phyloP scores from a whole-genome alignment of 2,888 invertebrate species.

The Nineta flava region DNA sequence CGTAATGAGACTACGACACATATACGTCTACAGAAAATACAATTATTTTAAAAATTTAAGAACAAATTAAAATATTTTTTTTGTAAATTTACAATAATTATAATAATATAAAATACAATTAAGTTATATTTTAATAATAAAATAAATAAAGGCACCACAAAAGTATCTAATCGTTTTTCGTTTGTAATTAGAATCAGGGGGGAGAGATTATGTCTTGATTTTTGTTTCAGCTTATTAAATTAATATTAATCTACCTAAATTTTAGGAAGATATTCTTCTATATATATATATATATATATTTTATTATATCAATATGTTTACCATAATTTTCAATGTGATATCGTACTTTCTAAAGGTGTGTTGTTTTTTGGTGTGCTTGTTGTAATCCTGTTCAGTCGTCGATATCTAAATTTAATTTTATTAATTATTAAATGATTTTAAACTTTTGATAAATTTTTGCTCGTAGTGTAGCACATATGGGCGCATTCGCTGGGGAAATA shows the following conservation, averaged over 20 bases:
- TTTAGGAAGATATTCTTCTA: not conserved
- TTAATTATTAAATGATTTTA: too few relatives aligned
- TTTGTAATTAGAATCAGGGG: not conserved
- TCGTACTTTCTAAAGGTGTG: not conserved
- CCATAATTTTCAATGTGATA: not conserved
- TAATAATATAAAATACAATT: not conserved
- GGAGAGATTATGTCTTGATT: too few relatives aligned
- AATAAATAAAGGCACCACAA: conserved; percentile 1
- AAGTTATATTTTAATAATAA: not conserved
- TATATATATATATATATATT: not conserved
- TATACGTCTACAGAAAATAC: too few relatives aligned
- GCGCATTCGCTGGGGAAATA: too few relatives aligned
- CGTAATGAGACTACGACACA: too few relatives aligned
- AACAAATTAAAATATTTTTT: conserved; percentile 4
- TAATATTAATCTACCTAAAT: not conserved
- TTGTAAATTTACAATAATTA: too few relatives aligned
- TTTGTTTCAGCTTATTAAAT: too few relatives aligned
- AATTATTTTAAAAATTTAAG: not conserved
- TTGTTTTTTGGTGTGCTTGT: not conserved
- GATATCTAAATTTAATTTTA: not conserved
- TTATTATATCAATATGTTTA: too few relatives aligned
- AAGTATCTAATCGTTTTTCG: not conserved
- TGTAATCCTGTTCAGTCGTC: not conserved
- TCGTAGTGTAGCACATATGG: too few relatives aligned
- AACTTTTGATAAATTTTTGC: too few relatives aligned